Evolutionary conservation across 2,113 vertebrate species (phyloP).

Genomic region (Tympanuchus pallidicinctus): DNA sequence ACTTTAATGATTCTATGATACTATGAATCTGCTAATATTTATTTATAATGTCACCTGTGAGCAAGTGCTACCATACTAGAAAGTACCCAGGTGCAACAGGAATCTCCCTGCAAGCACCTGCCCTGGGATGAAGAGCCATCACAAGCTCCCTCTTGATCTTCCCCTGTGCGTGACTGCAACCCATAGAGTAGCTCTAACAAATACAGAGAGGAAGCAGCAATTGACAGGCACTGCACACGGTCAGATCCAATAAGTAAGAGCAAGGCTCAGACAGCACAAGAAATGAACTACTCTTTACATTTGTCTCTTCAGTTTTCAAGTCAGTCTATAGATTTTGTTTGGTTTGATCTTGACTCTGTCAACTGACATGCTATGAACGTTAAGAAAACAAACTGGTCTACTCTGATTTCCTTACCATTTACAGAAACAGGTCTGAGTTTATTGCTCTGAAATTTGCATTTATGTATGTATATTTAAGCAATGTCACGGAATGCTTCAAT

Average conservation of each 20-base stretch:
- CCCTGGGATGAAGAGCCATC: background rate
- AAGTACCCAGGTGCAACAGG: background rate
- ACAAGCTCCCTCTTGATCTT: background rate
- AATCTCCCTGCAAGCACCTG: background rate
- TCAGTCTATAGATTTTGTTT: background rate
- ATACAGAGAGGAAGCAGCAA: background rate
- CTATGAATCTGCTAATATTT: background rate
- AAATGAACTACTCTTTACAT: fast-evolving
- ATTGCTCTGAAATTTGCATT: background rate
- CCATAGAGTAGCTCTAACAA: background rate
- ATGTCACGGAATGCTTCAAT: background rate
- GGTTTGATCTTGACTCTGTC: background rate
- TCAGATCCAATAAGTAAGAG: background rate
- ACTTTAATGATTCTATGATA: too few species aligned
- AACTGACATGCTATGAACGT: background rate
- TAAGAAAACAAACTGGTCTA: background rate
- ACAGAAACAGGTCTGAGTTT: background rate
- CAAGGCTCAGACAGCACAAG: background rate
- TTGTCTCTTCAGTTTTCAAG: background rate
- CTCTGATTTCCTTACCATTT: background rate
- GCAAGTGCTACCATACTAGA: background rate
- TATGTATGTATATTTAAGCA: background rate
- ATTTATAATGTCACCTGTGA: background rate
- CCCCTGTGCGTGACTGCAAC: background rate
- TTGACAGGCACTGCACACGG: background rate